Conservation (phyloP, 2,797 vertebrate species). For the Lepus townsendii region DNA sequence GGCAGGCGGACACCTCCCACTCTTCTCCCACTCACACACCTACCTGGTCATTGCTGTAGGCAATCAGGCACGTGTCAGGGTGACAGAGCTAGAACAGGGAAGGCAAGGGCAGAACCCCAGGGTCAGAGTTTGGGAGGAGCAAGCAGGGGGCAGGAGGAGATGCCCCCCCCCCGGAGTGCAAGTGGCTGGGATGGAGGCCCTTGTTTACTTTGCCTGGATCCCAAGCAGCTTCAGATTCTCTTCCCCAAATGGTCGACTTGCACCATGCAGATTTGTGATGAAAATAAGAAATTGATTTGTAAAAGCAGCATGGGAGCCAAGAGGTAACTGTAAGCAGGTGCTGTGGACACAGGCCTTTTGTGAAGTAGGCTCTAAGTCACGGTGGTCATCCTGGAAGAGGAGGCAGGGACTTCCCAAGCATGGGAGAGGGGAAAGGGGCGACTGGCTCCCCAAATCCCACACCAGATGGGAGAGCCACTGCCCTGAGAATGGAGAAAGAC, state of each 20-base stretch:
- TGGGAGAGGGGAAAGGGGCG: not conserved
- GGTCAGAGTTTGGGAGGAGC: not conserved
- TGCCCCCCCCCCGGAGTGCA: not conserved
- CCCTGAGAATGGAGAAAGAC: not conserved
- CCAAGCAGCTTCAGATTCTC: conserved; percentile 61
- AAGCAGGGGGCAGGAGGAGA: not conserved
- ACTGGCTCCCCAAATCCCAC: not conserved
- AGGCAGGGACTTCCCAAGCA: no score
- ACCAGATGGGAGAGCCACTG: not conserved
- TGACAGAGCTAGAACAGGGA: conserved; percentile 78
- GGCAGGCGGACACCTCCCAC: not conserved
- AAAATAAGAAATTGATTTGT: conserved; percentile 42
- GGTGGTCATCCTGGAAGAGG: not conserved
- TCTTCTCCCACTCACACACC: not conserved
- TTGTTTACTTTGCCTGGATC: not conserved
- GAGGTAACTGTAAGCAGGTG: not conserved
- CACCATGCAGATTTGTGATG: conserved; percentile 44
- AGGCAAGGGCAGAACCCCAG: not conserved
- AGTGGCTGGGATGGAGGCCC: conserved; percentile 8
- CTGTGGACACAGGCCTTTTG: not conserved
- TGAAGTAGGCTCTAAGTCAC: no score
- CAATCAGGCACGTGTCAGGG: conserved; percentile 90
- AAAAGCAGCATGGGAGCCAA: not conserved
- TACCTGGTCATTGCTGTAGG: conserved; percentile 92
- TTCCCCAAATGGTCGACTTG: conserved; percentile 41